Percentiles rank a stretch among this genome's conserved stretches.
Evolutionary conservation across 2,797 vertebrate genomes (phyloP).

Genomic region (Silurus aristotelis): DNA sequence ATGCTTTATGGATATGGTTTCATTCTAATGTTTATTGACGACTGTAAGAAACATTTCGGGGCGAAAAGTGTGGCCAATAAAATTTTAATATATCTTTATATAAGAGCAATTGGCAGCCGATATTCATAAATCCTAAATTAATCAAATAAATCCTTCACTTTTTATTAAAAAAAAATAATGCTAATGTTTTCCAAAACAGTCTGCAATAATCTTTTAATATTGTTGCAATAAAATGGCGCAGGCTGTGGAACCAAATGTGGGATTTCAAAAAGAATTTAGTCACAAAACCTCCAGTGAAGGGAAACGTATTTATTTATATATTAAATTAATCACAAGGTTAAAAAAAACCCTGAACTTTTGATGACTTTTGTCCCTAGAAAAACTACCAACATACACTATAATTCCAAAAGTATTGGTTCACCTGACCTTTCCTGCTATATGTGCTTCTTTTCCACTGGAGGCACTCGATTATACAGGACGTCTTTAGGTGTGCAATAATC

Average conservation of each 20-base stretch:
- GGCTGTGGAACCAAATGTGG: too few species aligned
- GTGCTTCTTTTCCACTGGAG: too few species aligned
- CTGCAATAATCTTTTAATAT: neutral
- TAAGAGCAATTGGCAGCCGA: neutral
- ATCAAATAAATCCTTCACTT: neutral
- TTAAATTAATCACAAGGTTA: neutral
- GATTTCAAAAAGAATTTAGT: neutral
- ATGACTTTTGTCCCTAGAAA: too few species aligned
- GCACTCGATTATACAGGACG: too few species aligned
- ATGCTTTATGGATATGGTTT: constrained; percentile 17
- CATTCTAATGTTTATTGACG: constrained; percentile 32
- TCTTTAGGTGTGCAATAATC: too few species aligned
- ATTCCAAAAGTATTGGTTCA: too few species aligned
- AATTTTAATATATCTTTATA: constrained; percentile 29
- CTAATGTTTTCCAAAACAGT: neutral
- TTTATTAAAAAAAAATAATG: neutral
- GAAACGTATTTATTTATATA: too few species aligned
- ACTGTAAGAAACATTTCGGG: constrained; percentile 43
- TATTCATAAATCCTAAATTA: neutral
- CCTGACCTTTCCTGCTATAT: too few species aligned
- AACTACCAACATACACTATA: too few species aligned
- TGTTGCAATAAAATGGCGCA: too few species aligned
- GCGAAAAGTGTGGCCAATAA: constrained; percentile 39
- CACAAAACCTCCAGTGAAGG: neutral
- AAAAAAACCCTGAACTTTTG: neutral